Conservation (phyloP, 1,140 invertebrate genomes). For the Ladona fulva region DNA sequence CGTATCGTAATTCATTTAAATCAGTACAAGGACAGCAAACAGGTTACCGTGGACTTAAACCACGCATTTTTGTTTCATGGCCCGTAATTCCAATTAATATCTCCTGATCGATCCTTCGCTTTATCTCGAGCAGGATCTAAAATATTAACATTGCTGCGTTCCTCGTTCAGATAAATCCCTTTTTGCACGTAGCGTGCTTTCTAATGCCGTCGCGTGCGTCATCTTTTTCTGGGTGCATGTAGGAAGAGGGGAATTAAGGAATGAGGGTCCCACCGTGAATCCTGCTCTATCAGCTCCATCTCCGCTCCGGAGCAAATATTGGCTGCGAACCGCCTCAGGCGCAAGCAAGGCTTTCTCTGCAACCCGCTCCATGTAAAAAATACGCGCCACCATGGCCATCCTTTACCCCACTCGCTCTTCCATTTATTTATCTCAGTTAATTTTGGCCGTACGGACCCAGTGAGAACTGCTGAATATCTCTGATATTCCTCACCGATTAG, state of each 20-base stretch:
- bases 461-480: not conserved
- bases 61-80: too few species aligned
- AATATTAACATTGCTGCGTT: too few species aligned
- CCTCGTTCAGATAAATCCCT: too few species aligned
- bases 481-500: too few species aligned
- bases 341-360: conserved; percentile 28
- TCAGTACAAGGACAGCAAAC: too few species aligned
- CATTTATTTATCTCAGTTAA: not conserved
- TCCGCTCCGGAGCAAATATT: conserved; percentile 1
- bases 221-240: not conserved
- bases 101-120: too few species aligned
- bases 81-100: too few species aligned
- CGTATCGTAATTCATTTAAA: too few species aligned
- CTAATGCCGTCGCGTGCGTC: not conserved
- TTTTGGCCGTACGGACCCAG: not conserved
- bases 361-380: conserved; percentile 32
- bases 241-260: not conserved
- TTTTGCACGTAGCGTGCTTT: not conserved
- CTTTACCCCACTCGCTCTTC: conserved; percentile 24
- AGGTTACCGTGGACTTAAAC: too few species aligned
- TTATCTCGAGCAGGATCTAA: too few species aligned
- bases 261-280: not conserved
- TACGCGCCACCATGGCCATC: conserved; percentile 30
- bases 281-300: not conserved
- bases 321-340: conserved; percentile 35